Conservation (phyloP, 2,888 invertebrate species). For the Drosophila picticornis region DNA sequence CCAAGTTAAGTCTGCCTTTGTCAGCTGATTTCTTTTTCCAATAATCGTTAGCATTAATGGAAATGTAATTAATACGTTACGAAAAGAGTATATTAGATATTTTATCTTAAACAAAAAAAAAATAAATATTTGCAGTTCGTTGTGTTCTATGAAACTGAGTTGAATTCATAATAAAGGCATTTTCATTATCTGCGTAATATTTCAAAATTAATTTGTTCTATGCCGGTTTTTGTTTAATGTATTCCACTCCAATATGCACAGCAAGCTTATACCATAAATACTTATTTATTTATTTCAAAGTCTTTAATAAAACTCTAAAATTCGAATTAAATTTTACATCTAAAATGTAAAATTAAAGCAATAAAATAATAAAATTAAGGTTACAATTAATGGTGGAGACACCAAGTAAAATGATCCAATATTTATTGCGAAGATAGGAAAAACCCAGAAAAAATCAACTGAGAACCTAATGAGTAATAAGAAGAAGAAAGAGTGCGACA, state of each 20-base stretch:
- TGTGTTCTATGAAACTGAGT: no score
- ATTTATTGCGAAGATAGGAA: neutral
- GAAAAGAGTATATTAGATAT: neutral
- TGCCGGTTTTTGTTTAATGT: no score
- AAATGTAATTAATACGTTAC: neutral
- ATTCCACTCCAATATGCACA: no score
- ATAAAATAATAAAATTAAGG: neutral
- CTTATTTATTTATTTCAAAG: no score
- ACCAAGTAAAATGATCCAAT: neutral
- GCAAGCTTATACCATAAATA: no score
- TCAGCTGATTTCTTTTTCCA: neutral
- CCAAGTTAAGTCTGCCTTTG: neutral
- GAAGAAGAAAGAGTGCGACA: neutral
- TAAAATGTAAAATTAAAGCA: neutral
- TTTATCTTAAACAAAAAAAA: no score
- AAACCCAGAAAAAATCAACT: neutral
- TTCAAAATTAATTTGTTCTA: neutral
- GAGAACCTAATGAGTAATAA: neutral
- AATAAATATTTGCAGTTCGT: no score
- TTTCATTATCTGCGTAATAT: no score
- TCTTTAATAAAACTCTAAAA: no score
- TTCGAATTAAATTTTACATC: no score
- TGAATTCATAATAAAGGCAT: neutral
- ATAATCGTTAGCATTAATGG: neutral
- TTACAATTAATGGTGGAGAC: no score